These are phyloP conservation scores for Pelodiscus sinensis DNA, from an alignment of 2,113 vertebrate genomes.

Conservation along the genomic window DNA sequence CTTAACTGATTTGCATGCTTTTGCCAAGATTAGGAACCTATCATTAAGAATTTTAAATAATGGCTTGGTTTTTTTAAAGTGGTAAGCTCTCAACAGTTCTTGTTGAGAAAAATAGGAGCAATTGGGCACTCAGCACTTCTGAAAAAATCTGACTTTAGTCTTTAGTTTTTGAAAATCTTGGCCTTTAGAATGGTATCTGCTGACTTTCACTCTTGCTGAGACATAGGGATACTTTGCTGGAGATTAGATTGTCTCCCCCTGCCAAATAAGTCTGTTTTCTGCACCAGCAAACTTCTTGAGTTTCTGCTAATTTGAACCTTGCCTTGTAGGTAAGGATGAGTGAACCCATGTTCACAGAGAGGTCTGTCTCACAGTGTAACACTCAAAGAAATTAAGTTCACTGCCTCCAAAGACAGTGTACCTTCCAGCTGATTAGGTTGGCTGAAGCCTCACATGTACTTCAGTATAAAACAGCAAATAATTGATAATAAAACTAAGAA, in stretches of 20 bases:
- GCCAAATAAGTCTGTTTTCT: background rate
- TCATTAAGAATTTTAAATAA: background rate
- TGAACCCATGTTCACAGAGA: background rate
- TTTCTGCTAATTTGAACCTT: background rate
- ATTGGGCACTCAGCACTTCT: too few species aligned
- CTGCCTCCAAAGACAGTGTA: background rate
- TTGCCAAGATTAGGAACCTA: background rate
- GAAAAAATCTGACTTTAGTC: too few species aligned
- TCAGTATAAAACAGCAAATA: background rate
- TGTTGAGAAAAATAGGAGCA: too few species aligned
- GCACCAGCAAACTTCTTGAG: background rate
- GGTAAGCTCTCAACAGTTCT: background rate
- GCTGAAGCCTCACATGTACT: background rate
- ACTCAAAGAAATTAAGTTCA: background rate
- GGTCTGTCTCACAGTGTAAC: background rate
- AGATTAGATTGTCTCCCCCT: too few species aligned
- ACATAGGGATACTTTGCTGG: too few species aligned
- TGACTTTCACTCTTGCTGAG: too few species aligned
- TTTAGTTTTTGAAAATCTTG: too few species aligned
- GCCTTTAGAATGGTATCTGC: too few species aligned
- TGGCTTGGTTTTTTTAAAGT: constrained; percentile 22
- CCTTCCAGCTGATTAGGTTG: background rate
- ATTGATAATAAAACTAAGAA: background rate
- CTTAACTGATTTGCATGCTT: background rate
- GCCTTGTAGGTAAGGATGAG: background rate